Conservation (phyloP, 2,113 vertebrate species). For the Chaetodon trifascialis region DNA sequence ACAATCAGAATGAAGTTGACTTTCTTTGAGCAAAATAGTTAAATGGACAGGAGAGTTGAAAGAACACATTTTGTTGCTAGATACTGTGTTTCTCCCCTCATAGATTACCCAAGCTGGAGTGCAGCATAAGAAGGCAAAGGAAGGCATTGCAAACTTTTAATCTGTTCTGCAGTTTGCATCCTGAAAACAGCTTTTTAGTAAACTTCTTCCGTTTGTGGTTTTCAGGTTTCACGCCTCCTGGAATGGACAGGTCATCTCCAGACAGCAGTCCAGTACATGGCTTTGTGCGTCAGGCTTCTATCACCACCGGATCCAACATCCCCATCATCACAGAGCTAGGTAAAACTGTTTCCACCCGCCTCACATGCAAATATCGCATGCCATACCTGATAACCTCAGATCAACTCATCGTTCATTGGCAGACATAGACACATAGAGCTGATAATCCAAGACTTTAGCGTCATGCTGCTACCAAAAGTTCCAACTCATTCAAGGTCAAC, state of each 20-base stretch:
- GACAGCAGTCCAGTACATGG: constrained; percentile 98
- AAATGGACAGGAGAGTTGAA: background rate
- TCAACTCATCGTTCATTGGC: constrained; percentile 59
- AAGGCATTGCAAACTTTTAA: background rate
- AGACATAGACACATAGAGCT: constrained; percentile 33
- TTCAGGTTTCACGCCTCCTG: constrained; percentile 97
- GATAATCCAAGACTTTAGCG: constrained; percentile 33
- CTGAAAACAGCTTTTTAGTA: background rate
- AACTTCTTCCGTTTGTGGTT: background rate
- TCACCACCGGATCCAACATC: constrained; percentile 97
- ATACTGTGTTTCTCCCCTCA: background rate
- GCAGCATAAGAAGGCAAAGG: background rate
- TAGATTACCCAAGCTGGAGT: background rate
- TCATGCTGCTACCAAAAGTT: constrained; percentile 56
- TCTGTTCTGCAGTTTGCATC: background rate
- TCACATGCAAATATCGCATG: constrained; percentile 37
- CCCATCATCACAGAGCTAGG: constrained; percentile 99
- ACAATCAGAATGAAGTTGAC: background rate
- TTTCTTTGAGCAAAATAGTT: background rate
- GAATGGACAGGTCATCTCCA: constrained; percentile 98
- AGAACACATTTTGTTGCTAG: too few species aligned
- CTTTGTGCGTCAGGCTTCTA: constrained; percentile 94
- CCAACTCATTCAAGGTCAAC: constrained; percentile 57
- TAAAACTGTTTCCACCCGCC: constrained; percentile 82
- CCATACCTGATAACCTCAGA: constrained; percentile 35